Evolutionary conservation across 2,113 vertebrate genomes (phyloP).

Genomic region (Tychaedon coryphoeus): DNA sequence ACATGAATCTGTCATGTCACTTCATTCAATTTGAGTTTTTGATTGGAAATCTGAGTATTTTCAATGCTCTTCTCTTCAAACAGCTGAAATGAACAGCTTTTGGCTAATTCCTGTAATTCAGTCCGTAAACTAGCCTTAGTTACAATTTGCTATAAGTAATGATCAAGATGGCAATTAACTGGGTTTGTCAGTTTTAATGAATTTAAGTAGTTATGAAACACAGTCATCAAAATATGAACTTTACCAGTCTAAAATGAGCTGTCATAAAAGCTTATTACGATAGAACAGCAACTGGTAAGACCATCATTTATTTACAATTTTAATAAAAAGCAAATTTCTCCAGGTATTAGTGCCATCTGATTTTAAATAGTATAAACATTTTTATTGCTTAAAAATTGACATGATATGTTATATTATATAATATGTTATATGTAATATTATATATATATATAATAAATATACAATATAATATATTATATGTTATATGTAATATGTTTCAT

Average conservation of each 20-base stretch:
- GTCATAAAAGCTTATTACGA: neutral
- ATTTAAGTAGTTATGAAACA: slow-evolving; percentile 18
- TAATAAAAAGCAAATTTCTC: neutral
- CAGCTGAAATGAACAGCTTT: neutral
- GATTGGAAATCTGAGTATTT: neutral
- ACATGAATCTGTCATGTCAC: neutral
- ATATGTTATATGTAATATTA: neutral
- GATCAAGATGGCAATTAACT: neutral
- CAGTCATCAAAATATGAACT: neutral
- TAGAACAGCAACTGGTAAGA: neutral
- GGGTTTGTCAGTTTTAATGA: slow-evolving; percentile 27
- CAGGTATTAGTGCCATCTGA: neutral
- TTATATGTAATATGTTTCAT: neutral
- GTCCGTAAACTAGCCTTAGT: neutral
- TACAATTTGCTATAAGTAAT: slow-evolving; percentile 17
- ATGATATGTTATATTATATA: neutral
- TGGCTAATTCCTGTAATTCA: neutral
- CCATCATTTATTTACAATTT: neutral
- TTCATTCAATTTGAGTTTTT: neutral
- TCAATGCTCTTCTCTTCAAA: neutral
- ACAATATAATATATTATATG: too few species aligned
- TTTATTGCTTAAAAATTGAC: neutral
- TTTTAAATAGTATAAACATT: neutral
- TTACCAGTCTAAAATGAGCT: neutral
- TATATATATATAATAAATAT: too few species aligned